Conservation (phyloP, 2,888 invertebrate genomes). For the Phymatocera aterrima region DNA sequence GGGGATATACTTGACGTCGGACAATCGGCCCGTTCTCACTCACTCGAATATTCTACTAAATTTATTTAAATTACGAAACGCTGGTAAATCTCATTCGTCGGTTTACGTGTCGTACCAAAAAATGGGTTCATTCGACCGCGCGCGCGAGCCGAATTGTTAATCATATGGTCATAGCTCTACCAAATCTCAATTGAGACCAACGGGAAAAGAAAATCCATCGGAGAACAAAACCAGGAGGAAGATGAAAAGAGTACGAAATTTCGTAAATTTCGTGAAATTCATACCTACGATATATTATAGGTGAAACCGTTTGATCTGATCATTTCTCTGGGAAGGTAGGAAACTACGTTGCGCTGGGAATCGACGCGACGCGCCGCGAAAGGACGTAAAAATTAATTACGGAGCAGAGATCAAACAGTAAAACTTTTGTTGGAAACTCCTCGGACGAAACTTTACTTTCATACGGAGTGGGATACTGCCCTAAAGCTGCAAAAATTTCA, state of each 20-base stretch:
- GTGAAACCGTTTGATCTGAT: not conserved
- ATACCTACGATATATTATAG: no score
- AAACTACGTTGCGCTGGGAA: not conserved
- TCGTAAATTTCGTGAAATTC: not conserved
- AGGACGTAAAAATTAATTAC: conserved; percentile 4
- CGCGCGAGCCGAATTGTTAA: not conserved
- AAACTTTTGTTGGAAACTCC: conserved; percentile 1
- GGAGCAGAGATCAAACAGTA: conserved; percentile 9
- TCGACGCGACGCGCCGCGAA: not conserved
- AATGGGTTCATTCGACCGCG: no score
- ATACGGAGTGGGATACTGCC: no score
- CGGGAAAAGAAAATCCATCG: no score
- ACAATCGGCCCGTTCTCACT: not conserved
- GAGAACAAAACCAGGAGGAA: not conserved
- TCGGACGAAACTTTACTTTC: not conserved
- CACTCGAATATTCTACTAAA: not conserved
- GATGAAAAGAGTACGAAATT: not conserved
- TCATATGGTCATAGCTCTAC: no score
- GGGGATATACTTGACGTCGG: not conserved
- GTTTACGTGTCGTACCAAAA: no score
- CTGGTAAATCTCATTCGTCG: no score
- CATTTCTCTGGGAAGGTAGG: no score
- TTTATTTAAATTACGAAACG: no score
- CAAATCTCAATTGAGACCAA: no score
- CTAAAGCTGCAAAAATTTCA: not conserved